Evolutionary conservation across 2,113 vertebrate species (phyloP), one percentile per base, ranked within the genome.

Genomic region (Anhinga rufa): DNA sequence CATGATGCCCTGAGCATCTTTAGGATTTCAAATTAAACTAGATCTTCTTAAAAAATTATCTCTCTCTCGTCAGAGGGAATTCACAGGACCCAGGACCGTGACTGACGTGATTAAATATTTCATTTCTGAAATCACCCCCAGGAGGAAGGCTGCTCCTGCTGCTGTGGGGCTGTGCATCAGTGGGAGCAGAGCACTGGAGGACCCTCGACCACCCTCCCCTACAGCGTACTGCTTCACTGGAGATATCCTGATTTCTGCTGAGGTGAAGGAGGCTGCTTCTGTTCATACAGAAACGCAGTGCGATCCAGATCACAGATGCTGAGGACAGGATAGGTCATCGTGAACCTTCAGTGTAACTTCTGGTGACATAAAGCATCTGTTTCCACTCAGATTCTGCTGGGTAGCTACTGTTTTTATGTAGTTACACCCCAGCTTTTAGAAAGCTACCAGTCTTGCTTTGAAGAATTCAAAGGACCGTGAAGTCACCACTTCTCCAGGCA

Each of bases 41-140:
- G 0, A 4, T 4, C 4, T 48, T 54, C 20, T 29, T 5, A 9
- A 74, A 69, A 74, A 62, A 57, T 34, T 0, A 24, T 84, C 17
- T 25, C 36, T 38, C 8, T 75, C 82, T 0, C 0, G 48, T 89
- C 94, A 82, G 38, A 29, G 6, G 80, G 21, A 71, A 55, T 42
- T 75, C 82, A 90, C 0, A 4, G 28, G 74, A 69, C 32, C 12
- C 0, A 0, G 21, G 54, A 26, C 17, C 0, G 0, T 9, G 70
- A 42, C 11, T 46, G 72, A 64, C 3, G 10, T 86, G 40, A 60
- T 72, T 20, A 61, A 71, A 64, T 80, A 14, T 46, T 91, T 95
- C 0, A 1, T 21, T 62, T 42, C 78, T 90, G 92, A 94, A 78
- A n/a, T 95, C 87, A 96, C 16, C 32, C 8, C 1, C 1, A 20